These are phyloP conservation scores for Stratiomys singularior DNA, from an alignment of 2,888 invertebrate species.

Conservation along the genomic window DNA sequence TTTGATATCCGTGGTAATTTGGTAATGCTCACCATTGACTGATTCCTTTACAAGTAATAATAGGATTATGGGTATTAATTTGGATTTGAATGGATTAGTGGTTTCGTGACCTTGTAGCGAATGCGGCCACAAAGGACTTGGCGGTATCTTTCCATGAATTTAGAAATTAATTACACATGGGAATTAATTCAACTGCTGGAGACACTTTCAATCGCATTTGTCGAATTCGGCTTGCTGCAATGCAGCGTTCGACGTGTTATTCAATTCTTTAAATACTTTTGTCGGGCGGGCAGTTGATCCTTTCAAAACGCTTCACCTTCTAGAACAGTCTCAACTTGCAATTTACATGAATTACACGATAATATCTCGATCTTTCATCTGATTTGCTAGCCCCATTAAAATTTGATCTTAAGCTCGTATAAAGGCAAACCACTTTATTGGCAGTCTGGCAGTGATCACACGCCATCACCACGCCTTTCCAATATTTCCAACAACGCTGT, in stretches of 20 bases:
- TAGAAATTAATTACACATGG: no score
- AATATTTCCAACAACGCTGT: not conserved
- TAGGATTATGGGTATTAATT: conserved; percentile 6
- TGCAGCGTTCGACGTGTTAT: no score
- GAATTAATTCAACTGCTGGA: no score
- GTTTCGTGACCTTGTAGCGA: not conserved
- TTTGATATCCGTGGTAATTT: not conserved
- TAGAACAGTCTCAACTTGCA: not conserved
- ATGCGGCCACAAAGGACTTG: no score
- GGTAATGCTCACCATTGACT: not conserved
- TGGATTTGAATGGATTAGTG: not conserved
- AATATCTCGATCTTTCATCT: not conserved
- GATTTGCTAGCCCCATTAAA: conserved; percentile 14
- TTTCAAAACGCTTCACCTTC: no score
- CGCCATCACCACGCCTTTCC: conserved; percentile 16
- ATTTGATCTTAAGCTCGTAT: not conserved
- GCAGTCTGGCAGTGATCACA: conserved; percentile 3
- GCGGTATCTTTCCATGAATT: no score
- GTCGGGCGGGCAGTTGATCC: no score
- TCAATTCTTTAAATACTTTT: no score
- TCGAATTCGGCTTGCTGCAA: no score
- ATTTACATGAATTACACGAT: not conserved
- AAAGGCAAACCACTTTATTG: conserved; percentile 26
- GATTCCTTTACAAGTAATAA: conserved; percentile 5
- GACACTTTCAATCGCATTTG: no score